Conservation (phyloP, 2,888 invertebrate species). For the Ceriagrion tenellum region DNA sequence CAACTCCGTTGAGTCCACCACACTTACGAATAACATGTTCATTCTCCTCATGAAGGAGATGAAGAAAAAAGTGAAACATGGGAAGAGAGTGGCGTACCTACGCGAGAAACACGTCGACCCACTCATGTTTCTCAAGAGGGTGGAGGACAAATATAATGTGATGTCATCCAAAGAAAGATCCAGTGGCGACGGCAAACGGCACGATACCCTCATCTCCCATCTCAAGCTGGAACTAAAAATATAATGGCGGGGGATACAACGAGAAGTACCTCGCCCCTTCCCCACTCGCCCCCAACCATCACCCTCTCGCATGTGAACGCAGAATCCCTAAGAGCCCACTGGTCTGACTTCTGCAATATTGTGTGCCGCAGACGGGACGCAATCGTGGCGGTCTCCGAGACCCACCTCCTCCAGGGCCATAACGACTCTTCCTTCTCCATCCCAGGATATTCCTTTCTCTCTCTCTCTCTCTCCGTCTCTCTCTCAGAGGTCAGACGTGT, state of each 20-base stretch:
- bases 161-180: background rate
- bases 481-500: too few species aligned
- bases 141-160: background rate
- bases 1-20: too few species aligned
- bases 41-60: too few species aligned
- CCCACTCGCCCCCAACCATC: background rate
- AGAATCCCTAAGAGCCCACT: conserved; percentile 1
- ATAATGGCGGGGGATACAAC: background rate
- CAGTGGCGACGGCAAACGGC: background rate
- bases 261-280: background rate
- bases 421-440: background rate
- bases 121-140: background rate
- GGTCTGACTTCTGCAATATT: background rate
- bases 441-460: background rate
- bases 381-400: background rate
- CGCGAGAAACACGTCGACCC: background rate
- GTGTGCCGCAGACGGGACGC: too few species aligned
- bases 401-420: background rate
- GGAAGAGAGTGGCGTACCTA: background rate
- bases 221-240: too few species aligned
- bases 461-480: too few species aligned
- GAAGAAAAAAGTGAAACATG: too few species aligned
- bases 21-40: too few species aligned
- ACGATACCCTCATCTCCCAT: too few species aligned
- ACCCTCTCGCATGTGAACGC: background rate